These are phyloP conservation scores for Frieseomelitta varia DNA, from an alignment of 1,140 invertebrate species.

Conservation along the genomic window DNA sequence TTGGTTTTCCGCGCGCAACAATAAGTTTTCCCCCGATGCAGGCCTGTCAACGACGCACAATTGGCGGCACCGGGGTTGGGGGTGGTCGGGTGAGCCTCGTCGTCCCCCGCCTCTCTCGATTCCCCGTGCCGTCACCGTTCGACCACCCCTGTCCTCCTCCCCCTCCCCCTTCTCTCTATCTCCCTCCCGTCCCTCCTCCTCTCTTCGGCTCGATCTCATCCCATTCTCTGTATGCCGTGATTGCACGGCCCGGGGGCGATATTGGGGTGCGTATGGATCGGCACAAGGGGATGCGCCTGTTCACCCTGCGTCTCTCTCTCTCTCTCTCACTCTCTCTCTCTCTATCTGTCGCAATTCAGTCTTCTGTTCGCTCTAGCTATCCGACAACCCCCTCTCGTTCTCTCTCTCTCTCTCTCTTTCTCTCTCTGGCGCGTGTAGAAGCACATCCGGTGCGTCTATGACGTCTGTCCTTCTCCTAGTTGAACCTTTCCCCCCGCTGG, in stretches of 20 bases:
- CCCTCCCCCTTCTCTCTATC: constrained; percentile 72
- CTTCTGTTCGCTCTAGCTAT: not conserved
- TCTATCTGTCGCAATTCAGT: not conserved
- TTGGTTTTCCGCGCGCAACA: constrained; percentile 78
- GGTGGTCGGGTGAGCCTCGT: constrained; percentile 43
- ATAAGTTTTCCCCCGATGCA: constrained; percentile 75
- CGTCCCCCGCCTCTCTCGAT: constrained; percentile 7
- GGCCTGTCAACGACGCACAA: constrained; percentile 78
- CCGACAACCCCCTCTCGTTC: not conserved
- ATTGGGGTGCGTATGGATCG: constrained; percentile 76
- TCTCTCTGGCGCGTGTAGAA: not conserved
- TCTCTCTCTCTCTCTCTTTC: not conserved
- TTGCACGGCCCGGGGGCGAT: constrained; percentile 79
- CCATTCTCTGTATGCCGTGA: constrained; percentile 79
- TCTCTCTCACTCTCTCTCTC: not conserved
- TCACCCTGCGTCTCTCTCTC: constrained; percentile 51
- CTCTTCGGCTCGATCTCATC: constrained; percentile 73
- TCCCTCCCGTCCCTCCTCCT: constrained; percentile 63
- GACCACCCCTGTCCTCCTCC: constrained; percentile 69
- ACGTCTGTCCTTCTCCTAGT: constrained; percentile 25
- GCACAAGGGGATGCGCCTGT: constrained; percentile 58
- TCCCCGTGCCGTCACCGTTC: constrained; percentile 28
- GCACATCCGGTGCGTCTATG: constrained; percentile 58
- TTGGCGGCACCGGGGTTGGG: constrained; percentile 73
- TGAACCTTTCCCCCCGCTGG: constrained; percentile 3